These are phyloP conservation scores for Falcunculus frontatus DNA, from an alignment of 2,113 vertebrate genomes.

Conservation along the genomic window DNA sequence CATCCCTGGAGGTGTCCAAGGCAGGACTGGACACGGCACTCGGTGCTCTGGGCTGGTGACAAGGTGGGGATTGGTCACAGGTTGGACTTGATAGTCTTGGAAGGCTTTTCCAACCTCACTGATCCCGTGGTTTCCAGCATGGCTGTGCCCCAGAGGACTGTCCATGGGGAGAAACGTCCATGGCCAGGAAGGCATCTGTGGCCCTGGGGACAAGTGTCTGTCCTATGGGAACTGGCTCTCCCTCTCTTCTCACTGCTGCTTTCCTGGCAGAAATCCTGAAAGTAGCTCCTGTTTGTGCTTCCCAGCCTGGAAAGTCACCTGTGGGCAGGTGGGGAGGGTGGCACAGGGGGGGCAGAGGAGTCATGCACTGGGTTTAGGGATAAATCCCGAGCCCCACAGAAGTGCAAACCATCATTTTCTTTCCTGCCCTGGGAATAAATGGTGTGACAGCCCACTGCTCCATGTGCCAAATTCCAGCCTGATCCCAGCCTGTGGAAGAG, in stretches of 20 bases:
- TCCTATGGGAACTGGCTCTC: neutral
- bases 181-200: neutral
- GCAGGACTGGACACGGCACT: neutral
- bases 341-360: too few relatives aligned
- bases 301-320: neutral
- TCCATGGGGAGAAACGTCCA: neutral
- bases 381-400: rapidly evolving
- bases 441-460: rapidly evolving
- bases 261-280: neutral
- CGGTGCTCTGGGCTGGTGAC: neutral
- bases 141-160: neutral
- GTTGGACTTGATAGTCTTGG: neutral
- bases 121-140: neutral
- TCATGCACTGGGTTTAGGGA: too few relatives aligned
- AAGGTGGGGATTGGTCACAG: rapidly evolving
- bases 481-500: neutral
- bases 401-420: neutral
- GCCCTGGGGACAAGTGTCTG: neutral
- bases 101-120: neutral
- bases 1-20: neutral
- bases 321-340: neutral
- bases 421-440: rapidly evolving
- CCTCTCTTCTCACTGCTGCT: rapidly evolving
- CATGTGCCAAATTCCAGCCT: neutral
- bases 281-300: neutral